Percentiles rank a stretch among this genome's conserved stretches.
Evolutionary conservation across 2,888 invertebrate species (phyloP).

Genomic region (Tuberolachnus salignus): DNA sequence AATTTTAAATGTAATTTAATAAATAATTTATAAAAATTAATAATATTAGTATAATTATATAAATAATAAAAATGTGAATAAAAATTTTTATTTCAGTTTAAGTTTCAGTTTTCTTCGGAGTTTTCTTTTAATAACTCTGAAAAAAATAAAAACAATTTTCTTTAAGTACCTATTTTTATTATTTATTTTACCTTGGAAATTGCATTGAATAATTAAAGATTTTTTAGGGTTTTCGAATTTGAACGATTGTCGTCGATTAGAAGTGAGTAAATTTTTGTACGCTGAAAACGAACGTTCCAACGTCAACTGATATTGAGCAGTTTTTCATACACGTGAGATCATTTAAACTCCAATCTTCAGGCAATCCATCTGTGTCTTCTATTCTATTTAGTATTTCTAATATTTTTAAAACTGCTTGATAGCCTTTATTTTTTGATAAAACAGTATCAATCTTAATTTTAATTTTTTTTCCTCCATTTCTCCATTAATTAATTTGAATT

Average conservation of each 20-base stretch:
- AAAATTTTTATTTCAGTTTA: no score
- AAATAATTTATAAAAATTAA: no score
- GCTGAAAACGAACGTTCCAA: not conserved
- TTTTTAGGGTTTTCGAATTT: not conserved
- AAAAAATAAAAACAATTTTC: no score
- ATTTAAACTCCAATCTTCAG: not conserved
- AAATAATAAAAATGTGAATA: no score
- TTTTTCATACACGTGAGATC: not conserved
- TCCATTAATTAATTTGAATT: not conserved
- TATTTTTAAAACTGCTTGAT: not conserved
- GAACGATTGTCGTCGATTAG: not conserved
- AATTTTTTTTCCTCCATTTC: not conserved
- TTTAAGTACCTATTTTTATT: no score
- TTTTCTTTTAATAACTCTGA: no score
- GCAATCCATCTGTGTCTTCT: not conserved
- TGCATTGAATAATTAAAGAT: no score
- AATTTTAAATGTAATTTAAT: no score
- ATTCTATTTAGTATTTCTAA: not conserved
- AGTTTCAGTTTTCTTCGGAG: no score
- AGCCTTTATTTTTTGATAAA: not conserved
- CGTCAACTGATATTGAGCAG: constrained; percentile 1
- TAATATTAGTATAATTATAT: no score
- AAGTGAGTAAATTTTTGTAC: not conserved
- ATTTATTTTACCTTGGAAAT: no score
- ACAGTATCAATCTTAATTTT: not conserved